Conservation (phyloP, 1,140 invertebrate genomes). For the Saccostrea echinata region DNA sequence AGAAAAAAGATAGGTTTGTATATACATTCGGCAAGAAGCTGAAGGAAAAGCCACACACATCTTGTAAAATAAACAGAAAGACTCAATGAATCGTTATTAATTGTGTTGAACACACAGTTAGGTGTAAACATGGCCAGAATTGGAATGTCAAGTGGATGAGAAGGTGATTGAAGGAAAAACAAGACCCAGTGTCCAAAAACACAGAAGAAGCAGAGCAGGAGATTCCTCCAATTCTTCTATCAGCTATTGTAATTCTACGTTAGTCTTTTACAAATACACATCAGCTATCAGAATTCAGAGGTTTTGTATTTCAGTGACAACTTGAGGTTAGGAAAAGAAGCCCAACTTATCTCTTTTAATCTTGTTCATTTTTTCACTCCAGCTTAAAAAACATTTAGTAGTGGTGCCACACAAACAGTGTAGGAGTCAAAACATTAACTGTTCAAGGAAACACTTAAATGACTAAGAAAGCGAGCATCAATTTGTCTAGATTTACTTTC, state of each 20-base stretch:
- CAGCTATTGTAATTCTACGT: background rate
- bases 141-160: slow-evolving; percentile 18
- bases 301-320: slow-evolving; percentile 12
- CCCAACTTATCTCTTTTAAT: slow-evolving; percentile 17
- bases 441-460: background rate
- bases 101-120: slow-evolving; percentile 24
- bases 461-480: background rate
- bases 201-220: background rate
- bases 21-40: background rate
- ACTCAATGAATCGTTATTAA: slow-evolving; percentile 33
- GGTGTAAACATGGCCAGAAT: slow-evolving; percentile 19
- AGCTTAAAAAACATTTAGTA: slow-evolving; percentile 19
- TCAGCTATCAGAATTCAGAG: slow-evolving; percentile 19
- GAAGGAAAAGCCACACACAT: slow-evolving; percentile 3
- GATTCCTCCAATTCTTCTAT: background rate
- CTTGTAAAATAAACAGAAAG: slow-evolving; percentile 20
- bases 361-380: background rate
- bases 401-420: slow-evolving; percentile 1
- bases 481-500: background rate
- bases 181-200: background rate
- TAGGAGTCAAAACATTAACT: background rate
- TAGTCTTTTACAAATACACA: slow-evolving; percentile 3
- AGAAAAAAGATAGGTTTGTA: background rate
- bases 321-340: slow-evolving; percentile 20
- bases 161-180: slow-evolving; percentile 5